phyloP scores from a whole-genome alignment of 2,113 vertebrate species.

The Odocoileus virginianus region DNA sequence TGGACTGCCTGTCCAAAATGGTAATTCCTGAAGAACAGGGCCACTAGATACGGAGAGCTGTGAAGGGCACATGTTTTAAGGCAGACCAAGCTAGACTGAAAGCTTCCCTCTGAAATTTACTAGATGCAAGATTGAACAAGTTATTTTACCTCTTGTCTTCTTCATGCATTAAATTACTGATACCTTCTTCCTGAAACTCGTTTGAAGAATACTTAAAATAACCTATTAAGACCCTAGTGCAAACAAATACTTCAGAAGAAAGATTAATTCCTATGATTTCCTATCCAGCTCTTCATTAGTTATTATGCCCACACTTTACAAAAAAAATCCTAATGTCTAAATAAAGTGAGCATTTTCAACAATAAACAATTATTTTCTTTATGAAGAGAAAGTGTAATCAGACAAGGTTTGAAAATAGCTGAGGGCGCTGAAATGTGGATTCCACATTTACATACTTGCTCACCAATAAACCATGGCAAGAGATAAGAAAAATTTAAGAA shows the following conservation, averaged over 20 bases:
- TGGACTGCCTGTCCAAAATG: not conserved
- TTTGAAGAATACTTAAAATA: slow-evolving; percentile 12
- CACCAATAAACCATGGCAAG: not conserved
- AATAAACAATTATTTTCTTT: not conserved
- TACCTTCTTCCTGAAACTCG: not conserved
- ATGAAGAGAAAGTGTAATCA: not conserved
- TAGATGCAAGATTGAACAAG: not conserved
- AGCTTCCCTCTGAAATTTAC: not conserved
- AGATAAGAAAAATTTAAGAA: slow-evolving; percentile 18
- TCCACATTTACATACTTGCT: not conserved
- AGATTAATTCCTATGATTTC: not conserved
- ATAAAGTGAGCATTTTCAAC: not conserved
- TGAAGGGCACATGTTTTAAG: not conserved
- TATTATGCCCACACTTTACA: not conserved
- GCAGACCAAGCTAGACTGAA: not conserved
- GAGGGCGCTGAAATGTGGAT: not conserved
- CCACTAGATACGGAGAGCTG: not conserved
- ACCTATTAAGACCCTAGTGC: not conserved
- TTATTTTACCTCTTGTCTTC: not conserved
- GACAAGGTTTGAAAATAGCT: not conserved
- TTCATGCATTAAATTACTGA: not conserved
- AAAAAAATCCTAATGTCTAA: not conserved
- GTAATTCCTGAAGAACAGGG: not conserved
- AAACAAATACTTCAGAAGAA: not conserved
- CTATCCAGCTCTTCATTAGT: not conserved